These are phyloP conservation scores for Plemyria rubiginata DNA, from an alignment of 2,888 invertebrate genomes.

Conservation along the genomic window DNA sequence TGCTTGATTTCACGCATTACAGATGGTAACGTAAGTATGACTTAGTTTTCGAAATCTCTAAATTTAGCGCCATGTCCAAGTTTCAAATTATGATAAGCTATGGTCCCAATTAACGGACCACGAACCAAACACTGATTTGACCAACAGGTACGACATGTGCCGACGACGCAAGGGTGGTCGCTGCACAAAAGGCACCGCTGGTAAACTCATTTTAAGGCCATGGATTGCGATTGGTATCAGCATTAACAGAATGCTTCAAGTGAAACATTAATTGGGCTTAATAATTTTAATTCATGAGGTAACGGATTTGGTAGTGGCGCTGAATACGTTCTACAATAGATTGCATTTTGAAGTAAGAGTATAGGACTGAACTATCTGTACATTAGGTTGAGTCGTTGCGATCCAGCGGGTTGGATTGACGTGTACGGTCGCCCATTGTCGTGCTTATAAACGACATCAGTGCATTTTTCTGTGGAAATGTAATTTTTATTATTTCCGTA, in stretches of 20 bases:
- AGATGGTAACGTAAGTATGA: conserved; percentile 61
- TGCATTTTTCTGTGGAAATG: conserved; percentile 34
- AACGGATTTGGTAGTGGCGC: conserved; percentile 84
- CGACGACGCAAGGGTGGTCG: conserved; percentile 97
- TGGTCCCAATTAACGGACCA: conserved; percentile 58
- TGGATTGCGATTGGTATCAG: conserved; percentile 71
- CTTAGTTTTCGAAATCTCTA: conserved; percentile 25
- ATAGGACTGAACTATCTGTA: conserved; percentile 24
- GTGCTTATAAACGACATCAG: conserved; percentile 45
- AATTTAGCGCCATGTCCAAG: conserved; percentile 77
- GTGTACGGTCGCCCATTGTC: conserved; percentile 12
- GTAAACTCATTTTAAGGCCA: conserved; percentile 87
- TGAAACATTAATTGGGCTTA: conserved; percentile 76
- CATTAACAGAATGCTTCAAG: conserved; percentile 81
- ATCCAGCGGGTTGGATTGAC: not conserved
- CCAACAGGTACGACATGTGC: conserved; percentile 98
- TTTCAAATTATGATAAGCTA: conserved; percentile 35
- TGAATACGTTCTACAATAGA: conserved; percentile 63
- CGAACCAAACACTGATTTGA: conserved; percentile 70
- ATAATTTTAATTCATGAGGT: conserved; percentile 77
- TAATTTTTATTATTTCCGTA: conserved; percentile 82
- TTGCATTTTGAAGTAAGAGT: conserved; percentile 31
- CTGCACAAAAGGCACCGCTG: conserved; percentile 99
- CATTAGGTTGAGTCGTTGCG: not conserved
- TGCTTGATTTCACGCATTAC: conserved; percentile 37